phyloP scores from a whole-genome alignment of 2,888 invertebrate species.

The Coenonympha glycerion region DNA sequence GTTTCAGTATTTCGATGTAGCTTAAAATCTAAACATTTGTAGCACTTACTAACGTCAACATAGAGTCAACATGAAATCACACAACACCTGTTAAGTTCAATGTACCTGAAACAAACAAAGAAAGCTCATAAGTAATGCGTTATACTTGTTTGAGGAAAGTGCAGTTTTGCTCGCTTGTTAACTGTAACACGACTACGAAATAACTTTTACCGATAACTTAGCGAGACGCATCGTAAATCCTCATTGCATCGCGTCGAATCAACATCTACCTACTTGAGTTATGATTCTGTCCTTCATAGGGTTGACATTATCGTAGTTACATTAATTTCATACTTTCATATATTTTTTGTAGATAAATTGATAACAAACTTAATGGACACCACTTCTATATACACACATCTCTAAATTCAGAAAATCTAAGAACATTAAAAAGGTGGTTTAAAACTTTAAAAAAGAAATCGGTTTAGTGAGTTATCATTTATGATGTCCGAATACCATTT shows the following conservation, averaged over 20 bases:
- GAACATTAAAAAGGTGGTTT: no score
- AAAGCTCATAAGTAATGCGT: slow-evolving; percentile 12
- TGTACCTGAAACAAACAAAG: slow-evolving; percentile 23
- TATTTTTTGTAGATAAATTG: no score
- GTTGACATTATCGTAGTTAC: slow-evolving; percentile 1
- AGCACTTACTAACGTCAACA: no score
- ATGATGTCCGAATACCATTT: no score
- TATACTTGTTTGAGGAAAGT: slow-evolving; percentile 21
- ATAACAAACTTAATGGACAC: no score
- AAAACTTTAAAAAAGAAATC: no score
- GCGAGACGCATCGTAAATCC: slow-evolving; percentile 29
- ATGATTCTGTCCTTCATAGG: slow-evolving; percentile 29
- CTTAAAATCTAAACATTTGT: no score
- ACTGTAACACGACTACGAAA: slow-evolving; percentile 27
- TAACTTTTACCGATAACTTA: slow-evolving; percentile 29
- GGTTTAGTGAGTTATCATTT: no score
- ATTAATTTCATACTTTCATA: no score
- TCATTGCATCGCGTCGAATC: slow-evolving; percentile 42
- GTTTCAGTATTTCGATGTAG: no score
- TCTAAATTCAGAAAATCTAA: no score
- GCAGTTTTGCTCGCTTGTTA: slow-evolving; percentile 22
- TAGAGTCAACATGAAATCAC: neutral
- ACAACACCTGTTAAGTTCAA: neutral
- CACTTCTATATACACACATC: no score
- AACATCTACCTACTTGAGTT: slow-evolving; percentile 56